Conservation (phyloP, 1,140 invertebrate genomes). For the Bacillus rossius region DNA sequence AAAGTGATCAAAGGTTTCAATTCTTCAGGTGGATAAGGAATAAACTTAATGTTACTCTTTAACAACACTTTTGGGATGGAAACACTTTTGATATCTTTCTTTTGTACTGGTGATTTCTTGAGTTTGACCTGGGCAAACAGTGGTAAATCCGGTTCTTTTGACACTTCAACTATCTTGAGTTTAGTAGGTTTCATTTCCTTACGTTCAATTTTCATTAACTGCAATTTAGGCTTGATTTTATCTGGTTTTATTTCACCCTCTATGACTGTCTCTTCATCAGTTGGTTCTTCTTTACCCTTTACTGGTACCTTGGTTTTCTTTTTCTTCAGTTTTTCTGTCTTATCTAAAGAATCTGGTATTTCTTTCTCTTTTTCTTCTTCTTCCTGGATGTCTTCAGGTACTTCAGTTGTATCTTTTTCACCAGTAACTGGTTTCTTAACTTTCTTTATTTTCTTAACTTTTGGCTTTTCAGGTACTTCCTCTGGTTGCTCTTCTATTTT, state of each 20-base stretch:
- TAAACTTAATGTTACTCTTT: slow-evolving; percentile 53
- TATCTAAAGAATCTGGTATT: slow-evolving; percentile 19
- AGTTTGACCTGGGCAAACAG: slow-evolving; percentile 57
- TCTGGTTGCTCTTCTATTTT: slow-evolving; percentile 16
- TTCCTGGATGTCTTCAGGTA: slow-evolving; percentile 13
- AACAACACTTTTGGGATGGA: slow-evolving; percentile 57
- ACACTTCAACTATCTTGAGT: slow-evolving; percentile 23
- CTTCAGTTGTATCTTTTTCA: slow-evolving; percentile 14
- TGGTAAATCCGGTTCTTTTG: slow-evolving; percentile 40
- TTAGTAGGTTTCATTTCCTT: slow-evolving; percentile 26
- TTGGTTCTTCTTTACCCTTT: slow-evolving; percentile 23
- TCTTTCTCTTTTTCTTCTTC: slow-evolving; percentile 21
- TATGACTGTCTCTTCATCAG: slow-evolving; percentile 4
- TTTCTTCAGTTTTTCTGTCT: too few species aligned
- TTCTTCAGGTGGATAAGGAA: slow-evolving; percentile 48
- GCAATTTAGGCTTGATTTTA: slow-evolving; percentile 25
- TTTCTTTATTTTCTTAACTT: neutral
- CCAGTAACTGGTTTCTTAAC: neutral
- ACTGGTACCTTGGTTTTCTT: slow-evolving; percentile 18
- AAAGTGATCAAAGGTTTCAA: slow-evolving; percentile 43
- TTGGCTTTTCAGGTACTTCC: neutral
- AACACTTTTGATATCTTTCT: slow-evolving; percentile 43
- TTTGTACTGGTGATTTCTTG: slow-evolving; percentile 49
- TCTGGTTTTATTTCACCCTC: slow-evolving; percentile 15
- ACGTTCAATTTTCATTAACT: slow-evolving; percentile 22